Conservation (phyloP, 2,888 invertebrate species). For the Netelia fuscicornis region DNA sequence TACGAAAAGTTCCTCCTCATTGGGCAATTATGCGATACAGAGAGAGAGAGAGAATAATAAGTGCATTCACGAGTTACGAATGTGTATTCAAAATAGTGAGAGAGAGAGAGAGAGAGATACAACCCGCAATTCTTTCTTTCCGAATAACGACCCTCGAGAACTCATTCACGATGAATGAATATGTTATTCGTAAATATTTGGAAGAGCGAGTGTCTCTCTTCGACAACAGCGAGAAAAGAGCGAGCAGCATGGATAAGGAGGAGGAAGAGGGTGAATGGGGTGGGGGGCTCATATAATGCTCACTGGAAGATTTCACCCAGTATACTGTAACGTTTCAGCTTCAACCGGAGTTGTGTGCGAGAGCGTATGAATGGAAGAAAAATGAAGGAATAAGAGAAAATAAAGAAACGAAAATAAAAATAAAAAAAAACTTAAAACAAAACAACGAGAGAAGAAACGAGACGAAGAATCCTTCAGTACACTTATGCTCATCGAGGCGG, state of each 20-base stretch:
- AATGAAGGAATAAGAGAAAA: not conserved
- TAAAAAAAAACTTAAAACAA: slow-evolving; percentile 19
- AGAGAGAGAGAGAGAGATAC: not conserved
- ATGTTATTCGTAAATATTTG: slow-evolving; percentile 66
- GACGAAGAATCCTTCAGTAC: slow-evolving; percentile 46
- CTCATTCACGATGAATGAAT: slow-evolving; percentile 54
- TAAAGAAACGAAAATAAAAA: not conserved
- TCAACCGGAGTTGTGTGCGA: slow-evolving; percentile 4
- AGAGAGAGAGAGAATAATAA: not conserved
- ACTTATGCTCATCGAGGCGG: slow-evolving; percentile 53
- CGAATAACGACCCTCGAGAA: slow-evolving; percentile 33
- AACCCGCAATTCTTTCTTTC: no score
- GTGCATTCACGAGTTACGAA: slow-evolving; percentile 2
- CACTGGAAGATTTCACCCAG: slow-evolving; percentile 43
- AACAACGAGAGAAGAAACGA: slow-evolving; percentile 24
- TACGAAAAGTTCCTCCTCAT: not conserved
- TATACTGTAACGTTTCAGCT: slow-evolving; percentile 2
- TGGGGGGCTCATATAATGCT: no score
- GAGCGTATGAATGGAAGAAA: slow-evolving; percentile 21
- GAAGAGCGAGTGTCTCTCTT: slow-evolving; percentile 46
- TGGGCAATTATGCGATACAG: slow-evolving; percentile 33
- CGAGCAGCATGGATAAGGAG: not conserved
- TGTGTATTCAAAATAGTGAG: not conserved
- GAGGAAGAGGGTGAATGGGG: not conserved
- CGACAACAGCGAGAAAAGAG: slow-evolving; percentile 20